Percentiles rank a stretch among this genome's conserved stretches.
These are phyloP conservation scores for Bombus fervidus DNA, from an alignment of 1,140 invertebrate genomes.

Conservation along the genomic window DNA sequence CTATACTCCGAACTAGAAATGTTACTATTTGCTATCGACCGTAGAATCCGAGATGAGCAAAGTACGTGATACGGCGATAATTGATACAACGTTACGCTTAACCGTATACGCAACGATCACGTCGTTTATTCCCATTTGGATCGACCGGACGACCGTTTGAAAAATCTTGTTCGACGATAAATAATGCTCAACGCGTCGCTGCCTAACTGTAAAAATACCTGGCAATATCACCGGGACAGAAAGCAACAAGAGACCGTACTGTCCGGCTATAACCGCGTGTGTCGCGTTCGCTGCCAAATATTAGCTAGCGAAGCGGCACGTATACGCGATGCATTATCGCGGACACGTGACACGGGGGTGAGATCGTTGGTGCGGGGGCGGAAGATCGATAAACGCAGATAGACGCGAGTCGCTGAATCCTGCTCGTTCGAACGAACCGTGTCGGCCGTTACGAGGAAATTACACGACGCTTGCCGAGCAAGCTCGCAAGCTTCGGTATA, in stretches of 20 bases:
- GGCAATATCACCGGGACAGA: neutral
- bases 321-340: constrained; percentile 12
- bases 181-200: neutral
- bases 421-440: neutral
- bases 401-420: constrained; percentile 18
- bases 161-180: neutral
- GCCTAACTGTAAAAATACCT: neutral
- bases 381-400: neutral
- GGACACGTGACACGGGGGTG: neutral
- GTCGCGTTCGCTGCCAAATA: constrained; percentile 12
- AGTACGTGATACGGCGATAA: neutral
- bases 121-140: neutral
- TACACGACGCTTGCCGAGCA: neutral
- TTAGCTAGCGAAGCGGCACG: neutral
- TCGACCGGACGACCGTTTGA: neutral
- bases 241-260: neutral
- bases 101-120: neutral
- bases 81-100: neutral
- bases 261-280: neutral
- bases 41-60: neutral
- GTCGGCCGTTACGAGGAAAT: constrained; percentile 33
- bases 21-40: neutral
- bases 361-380: neutral
- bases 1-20: neutral
- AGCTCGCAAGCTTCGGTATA: neutral